Base-by-base conservation (phyloP, 1,140 invertebrate species). In the Drosophila saltans region DNA sequence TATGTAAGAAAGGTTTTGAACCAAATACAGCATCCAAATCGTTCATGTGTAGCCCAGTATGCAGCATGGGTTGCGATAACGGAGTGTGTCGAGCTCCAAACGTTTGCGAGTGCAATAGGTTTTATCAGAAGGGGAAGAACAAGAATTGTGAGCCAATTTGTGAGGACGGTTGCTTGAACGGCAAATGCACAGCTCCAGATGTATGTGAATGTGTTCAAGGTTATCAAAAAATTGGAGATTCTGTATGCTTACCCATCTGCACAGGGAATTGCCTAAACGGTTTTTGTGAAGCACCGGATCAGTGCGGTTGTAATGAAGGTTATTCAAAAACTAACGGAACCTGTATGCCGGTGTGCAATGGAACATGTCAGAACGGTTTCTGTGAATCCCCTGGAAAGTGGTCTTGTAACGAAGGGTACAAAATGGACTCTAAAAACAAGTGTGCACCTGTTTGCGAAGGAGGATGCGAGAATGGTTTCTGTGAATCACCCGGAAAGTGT, bases 111-210 rank as follows among this genome's bases (percentile, higher is more conserved):
- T 85, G 81, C 64, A 70, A 86, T 26, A 56, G 9, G 16, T 60
- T 74, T 45, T 67, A 96, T 94, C 82, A 94, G 93, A 69, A 94
- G 92, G 63, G 84, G 7, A 3, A 52, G 10, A 75, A 85, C 65
- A 75, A 75, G 33, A 75, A 65, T 1, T 78, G 76, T 26, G 45
- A 48, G 33, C 72, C 76, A 11, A 61, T 67, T 9, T 78, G 76
- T 24, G 21, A 66, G 21, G 56, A 59, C 28, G 61, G 61, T 2
- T 78, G 76, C 33, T 3, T 43, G 8, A 75, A 75, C 36, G 76
- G 72, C 4, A 28, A 8, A 7, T 78, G 76, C 41, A 65, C 21
- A 4, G 39, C 72, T 0, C 75, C 75, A n/a, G 65, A 43, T n/a
- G 48, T n/a, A 24, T 78, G 76, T 21, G 56, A 66, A 10, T 78